These are phyloP conservation scores for Cinclus cinclus DNA, from an alignment of 2,113 vertebrate species.

Conservation along the genomic window DNA sequence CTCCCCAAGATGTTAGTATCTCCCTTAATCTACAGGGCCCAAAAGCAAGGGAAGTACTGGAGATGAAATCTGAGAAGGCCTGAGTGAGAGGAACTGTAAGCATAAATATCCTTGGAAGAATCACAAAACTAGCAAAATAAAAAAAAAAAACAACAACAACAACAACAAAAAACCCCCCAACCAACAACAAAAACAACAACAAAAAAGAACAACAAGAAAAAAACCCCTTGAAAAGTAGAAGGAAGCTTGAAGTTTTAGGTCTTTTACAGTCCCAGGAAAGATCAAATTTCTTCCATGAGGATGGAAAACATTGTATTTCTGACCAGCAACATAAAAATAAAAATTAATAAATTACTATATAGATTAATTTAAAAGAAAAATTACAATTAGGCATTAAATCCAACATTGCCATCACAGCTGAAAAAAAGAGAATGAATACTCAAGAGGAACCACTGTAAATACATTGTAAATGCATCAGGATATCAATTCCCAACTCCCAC, in stretches of 20 bases:
- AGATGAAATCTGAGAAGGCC: neutral
- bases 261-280: neutral
- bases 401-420: rapidly evolving
- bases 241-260: neutral
- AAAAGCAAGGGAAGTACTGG: neutral
- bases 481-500: neutral
- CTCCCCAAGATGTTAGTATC: neutral
- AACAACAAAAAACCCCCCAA: too few species aligned
- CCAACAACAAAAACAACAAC: too few species aligned
- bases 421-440: neutral
- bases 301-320: neutral
- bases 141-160: neutral
- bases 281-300: neutral
- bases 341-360: neutral
- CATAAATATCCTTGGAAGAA: neutral
- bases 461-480: neutral
- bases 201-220: too few species aligned
- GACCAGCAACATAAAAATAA: neutral
- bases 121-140: neutral
- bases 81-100: neutral
- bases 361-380: too few species aligned
- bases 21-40: neutral
- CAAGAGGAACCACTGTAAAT: neutral
- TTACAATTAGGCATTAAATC: neutral
- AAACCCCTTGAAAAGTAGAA: neutral